Evolutionary conservation across 2,888 invertebrate species (phyloP).

Genomic region (Trypoxylon attenuatum): DNA sequence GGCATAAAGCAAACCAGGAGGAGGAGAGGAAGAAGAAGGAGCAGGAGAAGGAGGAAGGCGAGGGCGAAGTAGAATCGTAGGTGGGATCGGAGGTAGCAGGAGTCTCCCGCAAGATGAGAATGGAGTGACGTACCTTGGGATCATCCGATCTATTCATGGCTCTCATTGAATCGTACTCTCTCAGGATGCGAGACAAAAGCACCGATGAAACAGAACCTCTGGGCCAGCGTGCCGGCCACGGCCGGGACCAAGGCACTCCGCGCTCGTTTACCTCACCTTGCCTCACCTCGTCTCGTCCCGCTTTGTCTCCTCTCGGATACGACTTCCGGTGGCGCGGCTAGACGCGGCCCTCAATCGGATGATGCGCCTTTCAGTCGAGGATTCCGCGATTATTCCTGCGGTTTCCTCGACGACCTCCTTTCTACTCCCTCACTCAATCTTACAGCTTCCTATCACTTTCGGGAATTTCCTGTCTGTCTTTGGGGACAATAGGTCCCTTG

Average conservation of each 20-base stretch:
- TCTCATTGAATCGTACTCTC: conserved; percentile 67
- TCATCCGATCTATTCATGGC: conserved; percentile 73
- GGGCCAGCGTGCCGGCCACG: too few relatives aligned
- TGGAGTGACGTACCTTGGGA: conserved; percentile 73
- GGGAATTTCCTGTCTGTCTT: conserved; percentile 41
- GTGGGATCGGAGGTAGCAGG: conserved; percentile 52
- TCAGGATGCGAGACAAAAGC: conserved; percentile 75
- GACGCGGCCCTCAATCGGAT: conserved; percentile 70
- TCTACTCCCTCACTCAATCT: conserved; percentile 1
- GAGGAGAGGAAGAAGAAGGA: conserved; percentile 34
- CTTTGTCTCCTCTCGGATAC: conserved; percentile 72
- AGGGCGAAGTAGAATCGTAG: conserved; percentile 36
- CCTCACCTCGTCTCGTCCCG: conserved; percentile 53
- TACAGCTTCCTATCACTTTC: conserved; percentile 53
- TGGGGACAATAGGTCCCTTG: conserved; percentile 32
- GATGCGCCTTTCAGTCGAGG: conserved; percentile 66
- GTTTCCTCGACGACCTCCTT: conserved; percentile 46
- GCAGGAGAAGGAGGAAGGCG: conserved; percentile 32
- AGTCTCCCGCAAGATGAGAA: conserved; percentile 60
- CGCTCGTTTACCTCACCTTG: conserved; percentile 54
- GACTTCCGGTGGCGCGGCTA: conserved; percentile 72
- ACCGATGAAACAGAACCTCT: conserved; percentile 73
- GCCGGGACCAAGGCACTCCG: too few relatives aligned
- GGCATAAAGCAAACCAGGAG: too few relatives aligned
- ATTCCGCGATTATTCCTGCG: conserved; percentile 66